A percentile compares a stretch with the other conserved stretches of the same genome.
These are phyloP conservation scores for Salvelinus fontinalis DNA, from an alignment of 2,113 vertebrate species.

Conservation along the genomic window DNA sequence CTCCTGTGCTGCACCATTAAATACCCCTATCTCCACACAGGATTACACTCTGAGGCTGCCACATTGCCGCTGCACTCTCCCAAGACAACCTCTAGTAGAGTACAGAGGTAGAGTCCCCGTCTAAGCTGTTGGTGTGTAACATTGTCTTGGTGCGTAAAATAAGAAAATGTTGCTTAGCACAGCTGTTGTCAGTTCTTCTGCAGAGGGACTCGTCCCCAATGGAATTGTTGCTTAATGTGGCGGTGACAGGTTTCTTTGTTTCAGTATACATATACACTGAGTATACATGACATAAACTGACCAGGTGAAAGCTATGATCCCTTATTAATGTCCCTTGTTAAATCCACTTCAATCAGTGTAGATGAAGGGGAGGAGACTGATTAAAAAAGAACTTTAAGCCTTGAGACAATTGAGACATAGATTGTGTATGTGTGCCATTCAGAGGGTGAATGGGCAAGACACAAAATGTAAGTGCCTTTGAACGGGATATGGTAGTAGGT, in stretches of 20 bases:
- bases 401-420: too few species aligned
- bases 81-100: slow-evolving; percentile 11
- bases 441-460: too few species aligned
- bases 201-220: slow-evolving; percentile 10
- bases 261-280: background rate
- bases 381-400: too few species aligned
- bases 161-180: slow-evolving; percentile 15
- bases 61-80: slow-evolving; percentile 8
- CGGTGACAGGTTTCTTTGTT: slow-evolving; percentile 3
- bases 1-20: slow-evolving; percentile 33
- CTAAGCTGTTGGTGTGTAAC: slow-evolving; percentile 30
- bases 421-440: too few species aligned
- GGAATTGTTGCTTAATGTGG: background rate
- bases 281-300: too few species aligned
- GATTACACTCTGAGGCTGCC: slow-evolving; percentile 17
- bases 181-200: slow-evolving; percentile 38
- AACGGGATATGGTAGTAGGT: too few species aligned
- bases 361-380: too few species aligned
- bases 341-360: too few species aligned
- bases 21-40: slow-evolving; percentile 29
- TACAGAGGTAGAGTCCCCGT: slow-evolving; percentile 22
- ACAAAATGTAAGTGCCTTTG: too few species aligned
- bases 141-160: slow-evolving; percentile 2
- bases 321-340: too few species aligned
- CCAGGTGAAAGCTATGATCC: too few species aligned